phyloP scores from a whole-genome alignment of 1,140 invertebrate species.

The Drosophila leontia region DNA sequence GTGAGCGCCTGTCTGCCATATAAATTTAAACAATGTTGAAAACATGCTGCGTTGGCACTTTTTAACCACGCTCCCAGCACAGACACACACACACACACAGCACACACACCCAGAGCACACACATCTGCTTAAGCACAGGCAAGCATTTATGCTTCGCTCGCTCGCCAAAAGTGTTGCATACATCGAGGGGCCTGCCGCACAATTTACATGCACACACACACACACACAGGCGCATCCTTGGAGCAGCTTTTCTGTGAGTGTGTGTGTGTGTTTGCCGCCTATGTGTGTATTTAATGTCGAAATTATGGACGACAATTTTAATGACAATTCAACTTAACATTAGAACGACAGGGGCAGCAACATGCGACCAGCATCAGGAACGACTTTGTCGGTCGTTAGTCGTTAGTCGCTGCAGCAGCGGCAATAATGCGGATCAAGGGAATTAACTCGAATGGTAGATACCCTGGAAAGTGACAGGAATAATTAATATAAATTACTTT shows the following conservation, averaged over 20 bases:
- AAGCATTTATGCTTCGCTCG: conserved; percentile 78
- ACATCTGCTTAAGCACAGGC: conserved; percentile 36
- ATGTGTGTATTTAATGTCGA: conserved; percentile 81
- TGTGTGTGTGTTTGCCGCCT: conserved; percentile 29
- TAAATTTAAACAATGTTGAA: conserved; percentile 84
- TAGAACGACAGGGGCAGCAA: conserved; percentile 66
- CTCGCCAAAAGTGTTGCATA: conserved; percentile 72
- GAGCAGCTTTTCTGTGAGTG: conserved; percentile 16
- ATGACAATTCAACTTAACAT: conserved; percentile 83
- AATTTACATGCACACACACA: conserved; percentile 63
- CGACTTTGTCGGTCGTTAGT: conserved; percentile 75
- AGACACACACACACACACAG: conserved; percentile 35
- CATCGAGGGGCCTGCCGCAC: conserved; percentile 62
- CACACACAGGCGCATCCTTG: background rate
- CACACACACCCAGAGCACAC: conserved; percentile 11
- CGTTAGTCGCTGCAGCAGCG: conserved; percentile 69
- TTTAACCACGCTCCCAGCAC: conserved; percentile 74
- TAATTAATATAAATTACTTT: background rate
- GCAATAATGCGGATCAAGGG: conserved; percentile 25
- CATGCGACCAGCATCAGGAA: conserved; percentile 72
- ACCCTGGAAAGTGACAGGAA: background rate
- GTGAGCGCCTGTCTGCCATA: conserved; percentile 66
- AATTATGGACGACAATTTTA: conserved; percentile 84
- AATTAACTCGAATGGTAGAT: conserved; percentile 2
- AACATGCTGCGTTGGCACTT: conserved; percentile 83